phyloP scores from a whole-genome alignment of 2,888 invertebrate genomes.

The Aphodius granarius region DNA sequence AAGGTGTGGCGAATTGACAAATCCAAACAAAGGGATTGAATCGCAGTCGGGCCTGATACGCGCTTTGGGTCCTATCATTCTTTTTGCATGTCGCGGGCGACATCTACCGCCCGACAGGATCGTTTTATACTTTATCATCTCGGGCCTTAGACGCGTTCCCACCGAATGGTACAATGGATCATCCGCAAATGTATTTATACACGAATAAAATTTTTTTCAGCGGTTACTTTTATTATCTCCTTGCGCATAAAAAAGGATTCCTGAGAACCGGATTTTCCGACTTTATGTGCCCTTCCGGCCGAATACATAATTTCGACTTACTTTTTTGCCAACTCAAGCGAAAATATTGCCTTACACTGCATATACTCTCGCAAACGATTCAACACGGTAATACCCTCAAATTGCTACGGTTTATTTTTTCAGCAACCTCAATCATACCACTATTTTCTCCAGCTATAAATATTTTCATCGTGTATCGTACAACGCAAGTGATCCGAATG shows the following conservation, averaged over 20 bases:
- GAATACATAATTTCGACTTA: not conserved
- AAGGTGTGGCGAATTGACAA: not conserved
- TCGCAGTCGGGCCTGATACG: not conserved
- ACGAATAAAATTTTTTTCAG: not conserved
- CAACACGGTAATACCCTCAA: too few relatives aligned
- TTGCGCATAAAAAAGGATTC: not conserved
- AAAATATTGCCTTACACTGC: not conserved
- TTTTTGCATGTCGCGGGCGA: not conserved
- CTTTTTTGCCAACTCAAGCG: not conserved
- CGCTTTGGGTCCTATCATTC: not conserved
- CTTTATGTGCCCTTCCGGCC: not conserved
- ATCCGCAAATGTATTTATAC: not conserved
- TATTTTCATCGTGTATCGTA: too few relatives aligned
- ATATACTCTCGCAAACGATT: not conserved
- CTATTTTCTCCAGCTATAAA: too few relatives aligned
- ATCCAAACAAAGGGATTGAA: not conserved
- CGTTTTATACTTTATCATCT: not conserved
- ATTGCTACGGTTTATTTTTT: too few relatives aligned
- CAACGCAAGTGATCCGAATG: too few relatives aligned
- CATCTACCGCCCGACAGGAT: not conserved
- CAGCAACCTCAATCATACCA: too few relatives aligned
- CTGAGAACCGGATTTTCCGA: not conserved
- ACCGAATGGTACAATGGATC: not conserved
- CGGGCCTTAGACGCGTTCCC: not conserved
- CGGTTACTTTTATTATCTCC: not conserved